Percentiles rank a stretch among this genome's conserved stretches.
Evolutionary conservation across 2,113 vertebrate species (phyloP).

Genomic region (Nothoprocta perdicaria): DNA sequence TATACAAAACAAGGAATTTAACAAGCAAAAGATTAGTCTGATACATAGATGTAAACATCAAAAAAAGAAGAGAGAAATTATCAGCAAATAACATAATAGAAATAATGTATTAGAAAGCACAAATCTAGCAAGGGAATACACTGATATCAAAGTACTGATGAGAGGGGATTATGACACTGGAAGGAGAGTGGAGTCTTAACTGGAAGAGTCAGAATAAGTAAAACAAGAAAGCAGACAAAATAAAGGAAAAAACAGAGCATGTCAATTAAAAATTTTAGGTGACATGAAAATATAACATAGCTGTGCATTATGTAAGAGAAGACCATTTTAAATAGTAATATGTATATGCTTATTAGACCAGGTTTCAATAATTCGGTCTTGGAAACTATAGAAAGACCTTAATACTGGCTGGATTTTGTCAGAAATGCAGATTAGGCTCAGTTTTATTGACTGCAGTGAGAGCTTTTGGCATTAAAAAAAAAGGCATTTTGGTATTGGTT

Average conservation of each 20-base stretch:
- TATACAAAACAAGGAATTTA: neutral
- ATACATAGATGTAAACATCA: neutral
- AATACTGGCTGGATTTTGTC: neutral
- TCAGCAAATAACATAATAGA: neutral
- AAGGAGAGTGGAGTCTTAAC: neutral
- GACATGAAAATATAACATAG: neutral
- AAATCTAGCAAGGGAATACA: neutral
- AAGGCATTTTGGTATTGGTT: neutral
- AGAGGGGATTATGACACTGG: neutral
- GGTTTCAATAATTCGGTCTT: neutral
- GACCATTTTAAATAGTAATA: neutral
- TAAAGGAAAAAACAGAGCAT: neutral
- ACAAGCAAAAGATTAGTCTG: neutral
- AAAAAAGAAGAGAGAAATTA: neutral
- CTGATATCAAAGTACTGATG: neutral
- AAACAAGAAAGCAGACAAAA: conserved; percentile 7
- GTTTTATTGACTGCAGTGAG: neutral
- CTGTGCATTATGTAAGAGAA: neutral
- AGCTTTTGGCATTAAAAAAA: neutral
- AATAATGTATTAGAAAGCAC: neutral
- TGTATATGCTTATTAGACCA: neutral
- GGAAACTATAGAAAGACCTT: neutral
- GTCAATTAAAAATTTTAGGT: neutral
- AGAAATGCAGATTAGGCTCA: neutral
- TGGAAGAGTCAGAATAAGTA: neutral